Conservation (phyloP, 2,797 vertebrate genomes). For the Darevskia nairensis region DNA sequence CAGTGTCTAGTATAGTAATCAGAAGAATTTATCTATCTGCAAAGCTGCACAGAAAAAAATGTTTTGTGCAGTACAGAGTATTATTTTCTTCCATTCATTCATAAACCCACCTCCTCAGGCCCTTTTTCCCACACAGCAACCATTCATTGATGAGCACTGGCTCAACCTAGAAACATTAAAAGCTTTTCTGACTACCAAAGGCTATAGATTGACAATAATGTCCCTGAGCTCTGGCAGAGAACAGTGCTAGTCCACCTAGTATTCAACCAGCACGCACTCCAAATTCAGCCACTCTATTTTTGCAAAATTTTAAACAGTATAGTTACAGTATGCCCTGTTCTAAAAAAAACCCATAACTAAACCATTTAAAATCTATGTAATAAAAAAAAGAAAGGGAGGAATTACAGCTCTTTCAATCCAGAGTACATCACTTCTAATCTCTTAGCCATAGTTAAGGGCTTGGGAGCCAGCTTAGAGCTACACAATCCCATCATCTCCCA, state of each 20-base stretch:
- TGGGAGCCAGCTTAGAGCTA: background rate
- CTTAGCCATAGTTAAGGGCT: background rate
- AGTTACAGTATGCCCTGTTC: background rate
- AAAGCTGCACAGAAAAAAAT: background rate
- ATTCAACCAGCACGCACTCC: background rate
- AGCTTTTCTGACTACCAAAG: constrained; percentile 15
- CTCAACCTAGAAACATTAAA: constrained; percentile 14
- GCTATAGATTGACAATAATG: background rate
- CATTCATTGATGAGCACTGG: constrained; percentile 11
- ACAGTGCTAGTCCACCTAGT: background rate
- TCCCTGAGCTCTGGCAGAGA: background rate
- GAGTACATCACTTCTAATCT: background rate
- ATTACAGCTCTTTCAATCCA: too few relatives aligned
- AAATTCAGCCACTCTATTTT: background rate
- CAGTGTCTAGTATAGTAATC: background rate
- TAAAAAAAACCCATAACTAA: background rate
- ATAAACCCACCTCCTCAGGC: constrained; percentile 1
- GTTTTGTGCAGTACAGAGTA: background rate
- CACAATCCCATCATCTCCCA: background rate
- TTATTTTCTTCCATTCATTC: background rate
- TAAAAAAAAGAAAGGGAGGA: too few relatives aligned
- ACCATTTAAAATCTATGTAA: too few relatives aligned
- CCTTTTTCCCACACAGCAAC: background rate
- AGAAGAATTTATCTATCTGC: background rate
- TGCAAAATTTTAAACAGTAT: background rate